These are phyloP conservation scores for Molorchus minor DNA, from an alignment of 2,888 invertebrate species.

Conservation along the genomic window DNA sequence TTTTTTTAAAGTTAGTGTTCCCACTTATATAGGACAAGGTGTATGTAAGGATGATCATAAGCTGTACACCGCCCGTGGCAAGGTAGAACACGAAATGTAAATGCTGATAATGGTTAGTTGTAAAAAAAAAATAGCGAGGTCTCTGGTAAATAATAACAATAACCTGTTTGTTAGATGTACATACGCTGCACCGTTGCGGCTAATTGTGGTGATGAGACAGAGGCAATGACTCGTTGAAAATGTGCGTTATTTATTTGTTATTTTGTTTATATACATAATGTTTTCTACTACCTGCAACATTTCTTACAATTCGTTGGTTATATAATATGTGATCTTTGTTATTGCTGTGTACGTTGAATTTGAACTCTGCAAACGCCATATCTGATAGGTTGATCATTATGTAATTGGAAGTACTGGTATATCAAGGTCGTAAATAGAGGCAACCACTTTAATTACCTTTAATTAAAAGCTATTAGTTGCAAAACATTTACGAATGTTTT, in stretches of 20 bases:
- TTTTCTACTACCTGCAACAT: not conserved
- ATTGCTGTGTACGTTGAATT: no score
- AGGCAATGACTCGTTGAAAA: constrained; percentile 19
- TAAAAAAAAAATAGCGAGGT: constrained; percentile 24
- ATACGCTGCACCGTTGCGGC: constrained; percentile 7
- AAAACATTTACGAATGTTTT: not conserved
- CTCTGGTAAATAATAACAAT: constrained; percentile 22
- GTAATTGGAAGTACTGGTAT: no score
- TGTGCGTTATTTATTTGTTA: constrained; percentile 5
- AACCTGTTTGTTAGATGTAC: constrained; percentile 21
- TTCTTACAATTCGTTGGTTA: no score
- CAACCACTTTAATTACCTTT: not conserved
- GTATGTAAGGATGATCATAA: no score
- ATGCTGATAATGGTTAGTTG: constrained; percentile 7
- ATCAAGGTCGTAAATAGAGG: not conserved
- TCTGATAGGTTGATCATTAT: no score
- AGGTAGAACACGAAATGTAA: constrained; percentile 19
- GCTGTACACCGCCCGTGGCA: constrained; percentile 16
- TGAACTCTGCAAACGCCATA: no score
- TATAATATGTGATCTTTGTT: no score
- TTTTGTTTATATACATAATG: not conserved
- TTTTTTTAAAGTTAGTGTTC: no score
- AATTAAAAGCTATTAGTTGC: not conserved
- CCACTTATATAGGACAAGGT: no score
- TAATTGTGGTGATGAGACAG: constrained; percentile 20